phyloP scores from a whole-genome alignment of 1,140 invertebrate genomes.

The Colletes gigas region DNA sequence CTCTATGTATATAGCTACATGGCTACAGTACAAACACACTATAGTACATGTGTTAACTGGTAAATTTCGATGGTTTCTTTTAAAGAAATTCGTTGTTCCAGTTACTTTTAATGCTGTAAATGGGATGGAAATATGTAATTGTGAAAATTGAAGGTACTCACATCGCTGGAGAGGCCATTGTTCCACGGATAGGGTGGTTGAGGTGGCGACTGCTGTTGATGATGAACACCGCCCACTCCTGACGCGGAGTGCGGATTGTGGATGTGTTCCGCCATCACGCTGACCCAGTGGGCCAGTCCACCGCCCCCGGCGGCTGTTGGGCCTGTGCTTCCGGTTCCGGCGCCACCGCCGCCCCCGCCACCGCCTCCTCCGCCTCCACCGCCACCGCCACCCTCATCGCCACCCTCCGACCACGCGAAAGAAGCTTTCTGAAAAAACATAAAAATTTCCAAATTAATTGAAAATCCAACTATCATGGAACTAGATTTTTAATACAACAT shows the following conservation, averaged over 20 bases:
- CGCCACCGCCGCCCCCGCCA: conserved; percentile 66
- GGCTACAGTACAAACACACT: no score
- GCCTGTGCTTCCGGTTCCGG: conserved; percentile 72
- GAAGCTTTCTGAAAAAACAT: conserved; percentile 76
- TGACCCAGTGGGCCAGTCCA: conserved; percentile 85
- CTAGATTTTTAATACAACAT: no score
- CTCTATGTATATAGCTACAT: no score
- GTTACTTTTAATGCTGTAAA: background rate
- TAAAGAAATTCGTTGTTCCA: no score
- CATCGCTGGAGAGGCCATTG: conserved; percentile 81
- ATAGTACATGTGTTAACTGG: background rate
- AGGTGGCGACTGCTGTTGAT: conserved; percentile 79
- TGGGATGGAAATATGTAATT: no score
- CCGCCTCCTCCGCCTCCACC: conserved; percentile 71
- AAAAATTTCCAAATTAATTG: conserved; percentile 11
- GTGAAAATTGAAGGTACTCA: conserved; percentile 70
- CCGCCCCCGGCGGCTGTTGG: conserved; percentile 72
- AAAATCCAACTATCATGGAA: background rate
- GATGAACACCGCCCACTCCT: conserved; percentile 75
- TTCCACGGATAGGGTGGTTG: conserved; percentile 84
- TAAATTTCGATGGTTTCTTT: no score
- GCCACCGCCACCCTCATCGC: conserved; percentile 73
- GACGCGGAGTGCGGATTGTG: conserved; percentile 81
- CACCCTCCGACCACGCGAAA: conserved; percentile 79
- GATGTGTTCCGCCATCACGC: conserved; percentile 86